phyloP scores from a whole-genome alignment of 2,888 invertebrate genomes.

The Branchellion lobata region DNA sequence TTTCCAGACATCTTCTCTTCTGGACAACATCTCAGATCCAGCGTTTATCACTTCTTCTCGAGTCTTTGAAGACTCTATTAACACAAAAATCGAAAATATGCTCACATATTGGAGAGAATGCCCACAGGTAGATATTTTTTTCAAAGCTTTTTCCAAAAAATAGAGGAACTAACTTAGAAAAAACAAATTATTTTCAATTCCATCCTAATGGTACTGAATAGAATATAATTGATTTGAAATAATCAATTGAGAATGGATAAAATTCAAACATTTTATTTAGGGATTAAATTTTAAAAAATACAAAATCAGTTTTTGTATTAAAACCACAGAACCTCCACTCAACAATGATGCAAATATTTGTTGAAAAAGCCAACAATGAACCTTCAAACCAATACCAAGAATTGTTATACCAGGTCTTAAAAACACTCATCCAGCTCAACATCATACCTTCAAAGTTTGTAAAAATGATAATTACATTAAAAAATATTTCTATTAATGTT shows the following conservation, averaged over 20 bases:
- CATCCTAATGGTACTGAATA: too few relatives aligned
- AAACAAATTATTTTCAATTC: too few relatives aligned
- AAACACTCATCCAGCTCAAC: not conserved
- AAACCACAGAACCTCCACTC: not conserved
- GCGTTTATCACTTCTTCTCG: not conserved
- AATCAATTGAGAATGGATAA: too few relatives aligned
- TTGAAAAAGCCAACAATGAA: not conserved
- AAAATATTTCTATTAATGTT: too few relatives aligned
- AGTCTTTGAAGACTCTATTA: not conserved
- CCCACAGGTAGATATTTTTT: not conserved
- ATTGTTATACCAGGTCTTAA: not conserved
- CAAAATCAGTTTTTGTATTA: not conserved
- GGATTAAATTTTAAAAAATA: not conserved
- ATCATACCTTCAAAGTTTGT: not conserved
- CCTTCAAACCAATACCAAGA: not conserved
- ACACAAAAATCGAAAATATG: not conserved
- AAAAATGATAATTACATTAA: too few relatives aligned
- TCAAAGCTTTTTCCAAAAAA: too few relatives aligned
- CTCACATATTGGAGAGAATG: slow-evolving; percentile 8
- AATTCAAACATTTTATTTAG: too few relatives aligned
- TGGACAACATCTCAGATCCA: not conserved
- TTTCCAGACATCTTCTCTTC: not conserved
- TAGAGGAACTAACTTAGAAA: too few relatives aligned
- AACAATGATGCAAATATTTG: not conserved
- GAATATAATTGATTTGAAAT: too few relatives aligned